A percentile compares a stretch with the other conserved stretches of the same genome.
Evolutionary conservation across 2,888 invertebrate genomes (phyloP).

Genomic region (Rhimphoctona megacephalus): DNA sequence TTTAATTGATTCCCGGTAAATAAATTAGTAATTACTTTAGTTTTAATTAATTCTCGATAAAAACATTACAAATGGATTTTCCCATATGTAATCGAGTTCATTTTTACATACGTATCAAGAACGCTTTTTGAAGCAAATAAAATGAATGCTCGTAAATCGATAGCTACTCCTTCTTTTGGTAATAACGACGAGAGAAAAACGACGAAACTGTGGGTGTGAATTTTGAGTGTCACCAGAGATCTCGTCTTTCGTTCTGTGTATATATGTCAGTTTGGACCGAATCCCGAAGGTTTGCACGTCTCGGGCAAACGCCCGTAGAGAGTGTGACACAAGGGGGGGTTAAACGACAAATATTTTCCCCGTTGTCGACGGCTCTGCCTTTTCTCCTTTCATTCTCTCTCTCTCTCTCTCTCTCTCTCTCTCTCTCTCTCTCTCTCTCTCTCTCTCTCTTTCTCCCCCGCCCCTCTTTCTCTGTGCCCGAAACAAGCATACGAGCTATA

Average conservation of each 20-base stretch:
- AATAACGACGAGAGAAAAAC: constrained; percentile 35
- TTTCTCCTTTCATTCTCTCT: background rate
- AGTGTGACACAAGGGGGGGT: constrained; percentile 67
- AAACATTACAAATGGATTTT: background rate
- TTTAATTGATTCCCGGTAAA: no score
- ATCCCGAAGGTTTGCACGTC: constrained; percentile 43
- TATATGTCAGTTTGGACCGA: constrained; percentile 51
- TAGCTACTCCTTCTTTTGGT: constrained; percentile 10
- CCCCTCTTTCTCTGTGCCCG: constrained; percentile 6
- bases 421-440: constrained; percentile 9
- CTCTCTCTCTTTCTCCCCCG: constrained; percentile 18
- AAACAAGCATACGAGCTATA: constrained; percentile 38
- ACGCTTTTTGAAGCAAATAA: background rate
- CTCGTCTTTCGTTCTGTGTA: constrained; percentile 29
- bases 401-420: constrained; percentile 22
- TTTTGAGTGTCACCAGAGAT: constrained; percentile 57
- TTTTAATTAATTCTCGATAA: background rate
- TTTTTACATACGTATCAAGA: background rate
- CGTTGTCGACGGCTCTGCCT: constrained; percentile 69
- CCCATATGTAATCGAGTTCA: background rate
- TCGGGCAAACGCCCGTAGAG: constrained; percentile 52
- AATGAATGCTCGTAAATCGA: constrained; percentile 20
- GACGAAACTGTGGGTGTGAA: constrained; percentile 28
- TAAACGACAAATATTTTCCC: constrained; percentile 81
- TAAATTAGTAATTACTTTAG: no score